Base-by-base conservation (phyloP, 2,797 vertebrate species). In the Notoglanidium macrostoma region DNA sequence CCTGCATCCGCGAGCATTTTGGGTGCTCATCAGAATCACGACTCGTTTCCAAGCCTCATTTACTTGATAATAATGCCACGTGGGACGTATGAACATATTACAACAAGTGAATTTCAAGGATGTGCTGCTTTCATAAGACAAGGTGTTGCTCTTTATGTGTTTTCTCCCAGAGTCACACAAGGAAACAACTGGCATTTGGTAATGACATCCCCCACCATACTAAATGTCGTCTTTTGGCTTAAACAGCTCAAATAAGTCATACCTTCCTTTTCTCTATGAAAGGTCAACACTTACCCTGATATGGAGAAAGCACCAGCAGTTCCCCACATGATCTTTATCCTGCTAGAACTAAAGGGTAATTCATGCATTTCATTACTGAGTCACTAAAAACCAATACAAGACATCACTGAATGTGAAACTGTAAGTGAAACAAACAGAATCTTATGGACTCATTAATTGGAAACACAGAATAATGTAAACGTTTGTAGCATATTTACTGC, bases 11-110 rank as follows among this genome's bases (percentile, higher is more conserved):
- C n/a, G 57, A 76, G 78, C 29, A 76, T 55, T 83, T 61, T 32
- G 59, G 78, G 21, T 46, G 49, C 87, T 86, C 70, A 21, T 77
- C 78, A 76, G 26, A 67, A 68, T 82, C 78, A 26, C 68, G 23
- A 74, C 49, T 55, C 26, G 8, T 82, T 80, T 67, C 67, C 46
- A 88, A 82, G 70, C 78, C 84, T 86, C 77, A 83, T 83, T 88
- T 82, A 57, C 61, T 67, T 54, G 26, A 59, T 82, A 83, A 77
- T 67, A 77, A 76, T 63, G 84, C 84, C 87, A 86, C 70, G 29
- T 73, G 63, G 87, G 70, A 68, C 2, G 26, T 76, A 44, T 46
- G 61, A 68, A 76, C 49, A 63, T 82, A 83, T 82, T 73, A 35
- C 55, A 84, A 67, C 19, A 70, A 78, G 23, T 19, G 32, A 67